Evolutionary conservation across 2,113 vertebrate genomes (phyloP).

Genomic region (Notarius lentiginosus): DNA sequence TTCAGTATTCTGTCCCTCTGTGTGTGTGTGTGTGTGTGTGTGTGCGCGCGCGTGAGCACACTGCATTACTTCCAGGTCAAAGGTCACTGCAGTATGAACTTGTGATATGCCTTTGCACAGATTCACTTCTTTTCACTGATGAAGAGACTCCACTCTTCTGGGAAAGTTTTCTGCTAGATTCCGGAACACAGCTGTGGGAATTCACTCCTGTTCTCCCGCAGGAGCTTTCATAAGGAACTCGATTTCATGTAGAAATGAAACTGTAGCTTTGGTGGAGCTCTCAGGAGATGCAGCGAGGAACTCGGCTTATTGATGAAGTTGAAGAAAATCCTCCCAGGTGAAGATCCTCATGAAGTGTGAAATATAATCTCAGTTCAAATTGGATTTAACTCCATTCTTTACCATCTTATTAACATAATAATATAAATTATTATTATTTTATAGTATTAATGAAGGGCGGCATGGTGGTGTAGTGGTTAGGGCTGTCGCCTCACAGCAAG

Average conservation of each 20-base stretch:
- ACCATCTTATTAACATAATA: too few relatives aligned
- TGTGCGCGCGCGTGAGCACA: too few relatives aligned
- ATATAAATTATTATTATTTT: too few relatives aligned
- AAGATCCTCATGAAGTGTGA: neutral
- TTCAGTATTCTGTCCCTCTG: neutral
- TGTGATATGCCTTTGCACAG: too few relatives aligned
- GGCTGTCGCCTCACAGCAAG: too few relatives aligned
- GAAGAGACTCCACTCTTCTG: neutral
- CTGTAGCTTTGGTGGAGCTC: neutral
- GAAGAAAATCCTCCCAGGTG: neutral
- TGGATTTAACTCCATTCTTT: too few relatives aligned
- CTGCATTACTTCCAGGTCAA: constrained; percentile 22
- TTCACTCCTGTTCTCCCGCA: neutral
- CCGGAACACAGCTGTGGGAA: neutral
- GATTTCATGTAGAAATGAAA: neutral
- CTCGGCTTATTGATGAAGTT: too few relatives aligned
- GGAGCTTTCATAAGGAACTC: neutral
- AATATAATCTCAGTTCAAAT: too few relatives aligned
- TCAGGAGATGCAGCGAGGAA: neutral
- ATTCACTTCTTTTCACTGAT: neutral
- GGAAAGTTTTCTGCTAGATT: too few relatives aligned
- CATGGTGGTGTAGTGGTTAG: too few relatives aligned
- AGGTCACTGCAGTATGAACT: neutral
- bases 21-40: too few relatives aligned
- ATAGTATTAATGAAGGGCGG: too few relatives aligned